Base-by-base conservation (phyloP, 2,888 invertebrate species). In the Lycophotia porphyrea region DNA sequence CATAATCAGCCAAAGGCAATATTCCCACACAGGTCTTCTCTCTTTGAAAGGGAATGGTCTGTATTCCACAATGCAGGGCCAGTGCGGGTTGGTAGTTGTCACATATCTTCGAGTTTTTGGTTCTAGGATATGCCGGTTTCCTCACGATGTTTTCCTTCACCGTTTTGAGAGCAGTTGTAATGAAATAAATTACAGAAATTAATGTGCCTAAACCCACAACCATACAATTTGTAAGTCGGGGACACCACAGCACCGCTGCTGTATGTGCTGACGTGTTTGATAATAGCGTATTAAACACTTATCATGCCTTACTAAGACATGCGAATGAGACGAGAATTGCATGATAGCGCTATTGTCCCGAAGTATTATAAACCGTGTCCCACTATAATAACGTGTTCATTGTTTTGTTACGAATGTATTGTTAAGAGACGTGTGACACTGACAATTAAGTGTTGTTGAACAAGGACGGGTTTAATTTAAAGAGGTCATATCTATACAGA, bases 291-390 rank as follows among this genome's bases (percentile, higher is more conserved):
- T 36, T 44, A 71, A 5, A 55, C 42, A 39, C 31, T 64, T 52
- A 66, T 52, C 71, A 67, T 47, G 52, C 63, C 66, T 60, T 42
- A 60, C n/a, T 13, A 36, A 71, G 75, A 49, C 63, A 27, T 47
- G n/a, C 55, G 49, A 71, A 65, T 75, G 76, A 39, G 60, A 18
- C 71, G 31, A 68, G 64, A 76, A 68, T 70, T 55, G 61, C 64
- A 69, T 69, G 70, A 74, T 63, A 67, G 60, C 36, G 49, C 85
- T 63, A 83, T 83, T 83, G 82, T 83, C 65, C 52, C 61, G 49
- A 63, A 47, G 71, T 52, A 66, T 63, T 49, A 71, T 74, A 31
- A 74, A 47, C 52, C 0, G 76, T 27, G 69, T 13, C 52, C 31
- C 13, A 27, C 31, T 49, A 64, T 74, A 71, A 13, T 68, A 81